These are phyloP conservation scores for Sycophila texana DNA, from an alignment of 2,888 invertebrate genomes.

Conservation along the genomic window DNA sequence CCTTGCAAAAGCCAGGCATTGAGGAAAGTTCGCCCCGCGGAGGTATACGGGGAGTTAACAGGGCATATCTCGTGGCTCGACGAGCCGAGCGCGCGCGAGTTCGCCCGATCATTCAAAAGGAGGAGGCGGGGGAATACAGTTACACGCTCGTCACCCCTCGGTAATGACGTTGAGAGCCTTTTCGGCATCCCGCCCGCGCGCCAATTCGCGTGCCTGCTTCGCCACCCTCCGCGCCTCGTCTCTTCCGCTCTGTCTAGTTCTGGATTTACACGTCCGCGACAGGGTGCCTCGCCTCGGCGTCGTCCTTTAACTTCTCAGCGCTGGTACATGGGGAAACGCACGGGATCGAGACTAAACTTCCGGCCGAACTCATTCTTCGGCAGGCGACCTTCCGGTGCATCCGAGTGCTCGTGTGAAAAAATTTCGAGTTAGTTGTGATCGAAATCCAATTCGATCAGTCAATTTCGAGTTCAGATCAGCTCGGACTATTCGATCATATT, in stretches of 20 bases:
- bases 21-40: neutral
- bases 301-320: too few species aligned
- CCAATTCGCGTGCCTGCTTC: slow-evolving; percentile 17
- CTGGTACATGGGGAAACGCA: too few species aligned
- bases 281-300: too few species aligned
- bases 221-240: slow-evolving; percentile 53
- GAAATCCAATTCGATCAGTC: too few species aligned
- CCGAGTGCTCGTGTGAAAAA: too few species aligned
- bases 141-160: slow-evolving; percentile 67
- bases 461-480: too few species aligned
- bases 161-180: slow-evolving; percentile 64
- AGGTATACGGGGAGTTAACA: neutral
- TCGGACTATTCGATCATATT: too few species aligned
- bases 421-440: too few species aligned
- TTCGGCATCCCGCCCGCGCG: slow-evolving; percentile 40
- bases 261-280: neutral
- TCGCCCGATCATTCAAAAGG: slow-evolving; percentile 64
- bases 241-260: neutral
- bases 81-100: neutral
- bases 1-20: neutral
- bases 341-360: too few species aligned
- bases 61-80: slow-evolving; percentile 23
- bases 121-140: slow-evolving; percentile 60
- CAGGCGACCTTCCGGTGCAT: too few species aligned
- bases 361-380: too few species aligned